Evolutionary conservation across 2,888 invertebrate species (phyloP).

Genomic region (Orchesellides sinensis): DNA sequence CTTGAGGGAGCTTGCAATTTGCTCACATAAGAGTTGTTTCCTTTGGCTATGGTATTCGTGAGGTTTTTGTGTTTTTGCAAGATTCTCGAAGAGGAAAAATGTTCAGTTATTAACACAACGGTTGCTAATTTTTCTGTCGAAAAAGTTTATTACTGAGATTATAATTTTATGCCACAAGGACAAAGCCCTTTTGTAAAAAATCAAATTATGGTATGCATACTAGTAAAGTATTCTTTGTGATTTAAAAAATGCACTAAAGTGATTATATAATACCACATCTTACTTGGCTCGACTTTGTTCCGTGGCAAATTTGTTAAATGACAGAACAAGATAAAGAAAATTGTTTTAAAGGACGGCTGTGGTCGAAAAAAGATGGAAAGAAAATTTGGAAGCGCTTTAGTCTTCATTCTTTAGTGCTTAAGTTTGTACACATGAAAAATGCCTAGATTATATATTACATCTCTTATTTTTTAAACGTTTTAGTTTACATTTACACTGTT

Average conservation of each 20-base stretch:
- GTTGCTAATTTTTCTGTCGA: too few relatives aligned
- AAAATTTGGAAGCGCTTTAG: not conserved
- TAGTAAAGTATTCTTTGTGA: too few relatives aligned
- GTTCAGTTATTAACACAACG: not conserved
- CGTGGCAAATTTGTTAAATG: constrained; percentile 30
- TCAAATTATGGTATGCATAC: too few relatives aligned
- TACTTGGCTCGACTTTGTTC: too few relatives aligned
- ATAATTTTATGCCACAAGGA: too few relatives aligned
- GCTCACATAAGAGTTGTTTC: not conserved
- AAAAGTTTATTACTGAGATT: too few relatives aligned
- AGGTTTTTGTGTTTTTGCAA: not conserved
- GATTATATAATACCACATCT: too few relatives aligned
- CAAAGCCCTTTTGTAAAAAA: too few relatives aligned
- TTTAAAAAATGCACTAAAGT: too few relatives aligned
- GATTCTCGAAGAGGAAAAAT: not conserved
- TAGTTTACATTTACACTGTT: constrained; percentile 1
- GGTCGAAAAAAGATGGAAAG: not conserved
- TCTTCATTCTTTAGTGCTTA: not conserved
- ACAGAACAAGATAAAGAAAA: constrained; percentile 25
- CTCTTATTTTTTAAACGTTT: not conserved
- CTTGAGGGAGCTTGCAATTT: constrained; percentile 41
- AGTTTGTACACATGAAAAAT: not conserved
- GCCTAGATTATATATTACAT: not conserved
- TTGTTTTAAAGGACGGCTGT: constrained; percentile 13
- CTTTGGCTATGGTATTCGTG: not conserved